phyloP scores from a whole-genome alignment of 2,888 invertebrate genomes.

The Crocallis elinguaria region DNA sequence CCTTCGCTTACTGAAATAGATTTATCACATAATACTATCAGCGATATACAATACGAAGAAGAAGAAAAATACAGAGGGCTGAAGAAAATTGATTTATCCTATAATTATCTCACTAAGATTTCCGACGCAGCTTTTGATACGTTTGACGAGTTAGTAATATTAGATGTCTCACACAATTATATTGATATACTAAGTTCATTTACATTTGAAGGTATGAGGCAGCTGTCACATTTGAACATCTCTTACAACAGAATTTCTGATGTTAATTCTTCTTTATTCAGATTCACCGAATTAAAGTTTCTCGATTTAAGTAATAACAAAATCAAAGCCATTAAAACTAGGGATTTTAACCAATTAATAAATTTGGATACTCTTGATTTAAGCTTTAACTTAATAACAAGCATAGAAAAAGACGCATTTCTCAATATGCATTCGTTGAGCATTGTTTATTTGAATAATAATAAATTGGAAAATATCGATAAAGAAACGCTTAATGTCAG shows the following conservation, averaged over 20 bases:
- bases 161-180: slow-evolving; percentile 63
- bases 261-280: slow-evolving; percentile 57
- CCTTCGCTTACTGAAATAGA: slow-evolving; percentile 49
- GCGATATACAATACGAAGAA: slow-evolving; percentile 36
- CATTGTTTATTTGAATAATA: slow-evolving; percentile 51
- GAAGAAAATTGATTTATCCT: slow-evolving; percentile 54
- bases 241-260: slow-evolving; percentile 56
- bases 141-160: slow-evolving; percentile 46
- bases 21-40: slow-evolving; percentile 61
- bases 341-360: slow-evolving; percentile 52
- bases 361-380: slow-evolving; percentile 52
- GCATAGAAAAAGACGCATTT: slow-evolving; percentile 49
- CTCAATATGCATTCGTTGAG: slow-evolving; percentile 42
- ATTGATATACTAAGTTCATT: slow-evolving; percentile 47
- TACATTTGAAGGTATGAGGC: slow-evolving; percentile 61
- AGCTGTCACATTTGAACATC: slow-evolving; percentile 52
- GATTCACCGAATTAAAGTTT: slow-evolving; percentile 52
- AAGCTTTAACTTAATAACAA: slow-evolving; percentile 51
- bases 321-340: slow-evolving; percentile 44
- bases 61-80: slow-evolving; percentile 35
- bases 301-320: slow-evolving; percentile 58
- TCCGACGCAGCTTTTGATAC: slow-evolving; percentile 53
- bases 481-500: slow-evolving; percentile 47
- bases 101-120: slow-evolving; percentile 54
- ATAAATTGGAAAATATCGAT: slow-evolving; percentile 48